Percentiles rank a stretch among this genome's conserved stretches.
These are phyloP conservation scores for Platycheirus albimanus DNA, from an alignment of 2,888 invertebrate species.

Conservation along the genomic window DNA sequence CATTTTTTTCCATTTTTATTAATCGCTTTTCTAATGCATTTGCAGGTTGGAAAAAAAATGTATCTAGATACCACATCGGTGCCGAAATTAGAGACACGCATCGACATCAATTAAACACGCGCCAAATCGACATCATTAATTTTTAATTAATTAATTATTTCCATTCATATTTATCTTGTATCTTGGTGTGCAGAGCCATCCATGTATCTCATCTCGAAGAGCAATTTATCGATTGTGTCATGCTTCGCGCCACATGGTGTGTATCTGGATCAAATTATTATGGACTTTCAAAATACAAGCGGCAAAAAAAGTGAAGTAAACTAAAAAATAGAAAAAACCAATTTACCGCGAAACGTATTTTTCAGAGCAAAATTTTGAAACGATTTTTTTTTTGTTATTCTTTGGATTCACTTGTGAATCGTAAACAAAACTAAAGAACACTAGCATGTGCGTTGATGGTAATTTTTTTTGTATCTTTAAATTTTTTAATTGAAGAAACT, in stretches of 20 bases:
- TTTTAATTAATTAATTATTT: slow-evolving; percentile 32
- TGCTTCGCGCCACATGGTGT: slow-evolving; percentile 36
- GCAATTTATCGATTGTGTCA: slow-evolving; percentile 44
- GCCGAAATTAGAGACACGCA: slow-evolving; percentile 11
- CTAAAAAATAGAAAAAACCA: slow-evolving; percentile 19
- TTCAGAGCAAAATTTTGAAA: slow-evolving; percentile 24
- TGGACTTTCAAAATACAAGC: slow-evolving; percentile 12
- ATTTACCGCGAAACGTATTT: slow-evolving; percentile 29
- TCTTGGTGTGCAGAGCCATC: neutral
- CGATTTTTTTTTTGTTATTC: neutral
- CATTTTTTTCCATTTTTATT: neutral
- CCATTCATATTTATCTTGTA: neutral
- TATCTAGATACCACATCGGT: too few species aligned
- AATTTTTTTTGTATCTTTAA: slow-evolving; percentile 1
- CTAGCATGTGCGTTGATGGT: neutral
- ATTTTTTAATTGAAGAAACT: slow-evolving; percentile 41
- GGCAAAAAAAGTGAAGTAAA: neutral
- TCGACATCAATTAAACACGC: slow-evolving; percentile 19
- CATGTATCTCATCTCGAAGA: neutral
- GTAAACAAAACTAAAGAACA: slow-evolving; percentile 10
- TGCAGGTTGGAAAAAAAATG: neutral
- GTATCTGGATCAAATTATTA: slow-evolving; percentile 33
- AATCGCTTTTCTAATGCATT: neutral
- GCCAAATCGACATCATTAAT: slow-evolving; percentile 16
- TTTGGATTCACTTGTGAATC: slow-evolving; percentile 6